Evolutionary conservation across 2,113 vertebrate genomes (phyloP), one percentile per base, ranked within the genome.

Genomic region (Rhinogobius similis): DNA sequence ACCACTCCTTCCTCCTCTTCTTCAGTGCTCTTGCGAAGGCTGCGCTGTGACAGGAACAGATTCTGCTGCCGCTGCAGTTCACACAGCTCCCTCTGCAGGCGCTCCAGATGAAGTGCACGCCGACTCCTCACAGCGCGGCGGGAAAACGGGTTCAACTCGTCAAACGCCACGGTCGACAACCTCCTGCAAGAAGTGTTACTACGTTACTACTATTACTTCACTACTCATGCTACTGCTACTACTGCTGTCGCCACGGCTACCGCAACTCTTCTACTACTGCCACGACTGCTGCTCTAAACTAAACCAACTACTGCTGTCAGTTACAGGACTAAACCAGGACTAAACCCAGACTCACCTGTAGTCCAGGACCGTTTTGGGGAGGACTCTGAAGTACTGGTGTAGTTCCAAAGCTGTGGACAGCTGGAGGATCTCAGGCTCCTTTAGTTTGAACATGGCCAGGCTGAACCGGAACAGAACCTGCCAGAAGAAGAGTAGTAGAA

Each of bases 381-480:
- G 97, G 85, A 96, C 94, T 29, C 93, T 94, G 8, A 98, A 92
- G 70, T 97, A 98, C 64, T 97, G 95, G 88, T 97, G 97, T 76
- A 99, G 94, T 82, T 98, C 95, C 69, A 94, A 86, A 10, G 80
- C 85, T 58, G 96, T 94, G 0, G 92, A 90, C 68, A 99, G 94
- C 83, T 94, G 94, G 71, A 99, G 87, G 65, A 99, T 94, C 81
- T 93, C 94, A 5, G 97, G 94, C 79, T 99, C 96, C 0, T 96
- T 97, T 90, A 96, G 97, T 84, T 97, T 99, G 86, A 99, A 97
- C 81, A 99, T 94, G 0, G 97, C 98, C 75, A 99, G 84, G 67
- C 95, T 92, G 4, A 97, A 99, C 62, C 98, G 95, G 78, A 99
- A 99, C 72, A 98, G 92, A 23, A 99, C 98, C 97, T 99, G 84